phyloP scores from a whole-genome alignment of 2,888 invertebrate species.

The Psylliodes chrysocephalus region DNA sequence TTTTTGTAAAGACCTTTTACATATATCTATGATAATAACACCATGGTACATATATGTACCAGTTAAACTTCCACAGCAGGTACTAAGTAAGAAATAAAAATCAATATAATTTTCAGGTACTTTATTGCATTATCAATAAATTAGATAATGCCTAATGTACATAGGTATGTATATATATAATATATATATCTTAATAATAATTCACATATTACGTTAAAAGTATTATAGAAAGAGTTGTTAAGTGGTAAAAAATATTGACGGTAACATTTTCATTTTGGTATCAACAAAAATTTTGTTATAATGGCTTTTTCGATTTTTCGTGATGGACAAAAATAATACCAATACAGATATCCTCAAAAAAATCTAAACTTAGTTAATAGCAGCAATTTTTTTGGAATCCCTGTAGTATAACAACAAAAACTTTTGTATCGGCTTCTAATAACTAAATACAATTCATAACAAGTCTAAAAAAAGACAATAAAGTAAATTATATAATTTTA shows the following conservation, averaged over 20 bases:
- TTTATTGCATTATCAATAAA: constrained; percentile 61
- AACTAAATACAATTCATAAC: constrained; percentile 27
- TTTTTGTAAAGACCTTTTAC: too few relatives aligned
- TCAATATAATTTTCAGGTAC: constrained; percentile 59
- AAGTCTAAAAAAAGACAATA: constrained; percentile 16
- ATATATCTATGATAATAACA: too few relatives aligned
- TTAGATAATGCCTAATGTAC: constrained; percentile 61
- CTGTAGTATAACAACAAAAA: constrained; percentile 15
- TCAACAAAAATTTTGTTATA: constrained; percentile 40
- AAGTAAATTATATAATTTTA: constrained; percentile 25
- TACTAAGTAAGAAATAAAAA: constrained; percentile 22
- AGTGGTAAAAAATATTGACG: constrained; percentile 55
- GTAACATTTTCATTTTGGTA: constrained; percentile 60
- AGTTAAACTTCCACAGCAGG: too few relatives aligned
- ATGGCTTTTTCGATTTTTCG: constrained; percentile 9
- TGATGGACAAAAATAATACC: background rate
- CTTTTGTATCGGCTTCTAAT: constrained; percentile 17
- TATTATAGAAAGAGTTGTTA: constrained; percentile 46
- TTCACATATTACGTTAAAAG: constrained; percentile 51
- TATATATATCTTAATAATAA: constrained; percentile 52
- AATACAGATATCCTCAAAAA: background rate
- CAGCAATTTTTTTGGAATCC: background rate
- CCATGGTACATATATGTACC: too few relatives aligned
- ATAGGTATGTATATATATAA: too few relatives aligned
- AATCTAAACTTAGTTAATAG: background rate